Evolutionary conservation across 2,888 invertebrate species (phyloP), one percentile per base, ranked within the genome.

Genomic region (Eucera pruinosa): DNA sequence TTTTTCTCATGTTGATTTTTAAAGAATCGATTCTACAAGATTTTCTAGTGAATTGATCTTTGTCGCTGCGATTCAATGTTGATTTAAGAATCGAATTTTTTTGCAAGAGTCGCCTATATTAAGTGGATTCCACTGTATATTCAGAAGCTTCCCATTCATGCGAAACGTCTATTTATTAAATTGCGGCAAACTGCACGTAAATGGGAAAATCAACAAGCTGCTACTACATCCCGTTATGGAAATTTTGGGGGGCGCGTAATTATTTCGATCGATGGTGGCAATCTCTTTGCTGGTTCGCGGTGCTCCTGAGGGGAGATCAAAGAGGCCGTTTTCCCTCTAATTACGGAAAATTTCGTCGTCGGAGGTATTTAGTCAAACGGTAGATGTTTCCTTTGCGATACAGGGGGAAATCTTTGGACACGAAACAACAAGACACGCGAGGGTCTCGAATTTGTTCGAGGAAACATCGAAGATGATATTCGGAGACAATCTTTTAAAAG

Each of bases 311-410:
- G 57, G 48, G 54, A 80, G 80, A 80, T 80, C 80, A 80, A 80
- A 80, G 80, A 52, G 62, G 27, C 50, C 57, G 55, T 64, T 68
- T 67, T 71, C 80, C 57, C 80, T 80, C 75, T 75, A 80, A 80
- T 80, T 80, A 75, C 69, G 67, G 80, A 75, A 67, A 80, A 80
- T 80, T 80, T 80, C 80, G 58, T 68, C 62, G 43, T 67, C 62
- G 3, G 58, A 33, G 71, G 61, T 60, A 78, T 78, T 78, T 77
- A 77, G 78, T 41, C 43, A 47, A 54, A 57, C 58, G 69, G 4
- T 9, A n/a, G 39, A 61, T 66, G 67, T 62, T 62, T 67, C 78
- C 71, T 62, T 58, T 43, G 57, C 57, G 52, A 43, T 50, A 36
- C 55, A 23, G 48, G 18, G 36, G 15, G 27, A 52, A 47, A 65